These are phyloP conservation scores for Crossaster papposus DNA, from an alignment of 53 echinoderm and acorn worm genomes.

Conservation along the genomic window DNA sequence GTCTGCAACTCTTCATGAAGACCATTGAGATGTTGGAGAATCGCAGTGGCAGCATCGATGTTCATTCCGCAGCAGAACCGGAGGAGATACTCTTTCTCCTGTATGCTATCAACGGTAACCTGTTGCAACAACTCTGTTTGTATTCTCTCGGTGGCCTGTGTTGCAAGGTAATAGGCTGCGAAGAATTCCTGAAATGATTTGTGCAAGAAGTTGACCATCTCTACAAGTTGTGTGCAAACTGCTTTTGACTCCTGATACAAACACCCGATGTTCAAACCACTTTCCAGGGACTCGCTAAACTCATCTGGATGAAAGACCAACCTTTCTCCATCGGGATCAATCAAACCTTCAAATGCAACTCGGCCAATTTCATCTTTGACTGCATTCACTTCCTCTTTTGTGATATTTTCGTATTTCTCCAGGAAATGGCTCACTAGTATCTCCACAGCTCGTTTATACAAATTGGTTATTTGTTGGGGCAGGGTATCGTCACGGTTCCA, in stretches of 20 bases:
- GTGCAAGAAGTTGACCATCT: constrained; percentile 5
- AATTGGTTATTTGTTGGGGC: not conserved
- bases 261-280: not conserved
- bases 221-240: not conserved
- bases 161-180: not conserved
- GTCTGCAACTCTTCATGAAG: constrained; percentile 24
- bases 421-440: not conserved
- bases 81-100: constrained; percentile 30
- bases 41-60: not conserved
- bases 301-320: constrained; percentile 10
- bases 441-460: not conserved
- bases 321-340: constrained; percentile 9
- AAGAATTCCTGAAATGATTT: constrained; percentile 15
- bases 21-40: constrained; percentile 3
- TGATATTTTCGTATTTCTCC: not conserved
- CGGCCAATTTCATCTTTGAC: not conserved
- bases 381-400: not conserved
- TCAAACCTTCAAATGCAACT: constrained; percentile 19
- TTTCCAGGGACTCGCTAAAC: not conserved
- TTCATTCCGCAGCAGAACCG: constrained; percentile 21
- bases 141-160: not conserved
- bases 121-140: not conserved
- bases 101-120: constrained; percentile 9
- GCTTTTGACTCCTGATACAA: not conserved
- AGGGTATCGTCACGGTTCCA: not conserved